These are phyloP conservation scores for Dendrocincla tyrannina DNA, from an alignment of 2,797 vertebrate species.

Conservation along the genomic window DNA sequence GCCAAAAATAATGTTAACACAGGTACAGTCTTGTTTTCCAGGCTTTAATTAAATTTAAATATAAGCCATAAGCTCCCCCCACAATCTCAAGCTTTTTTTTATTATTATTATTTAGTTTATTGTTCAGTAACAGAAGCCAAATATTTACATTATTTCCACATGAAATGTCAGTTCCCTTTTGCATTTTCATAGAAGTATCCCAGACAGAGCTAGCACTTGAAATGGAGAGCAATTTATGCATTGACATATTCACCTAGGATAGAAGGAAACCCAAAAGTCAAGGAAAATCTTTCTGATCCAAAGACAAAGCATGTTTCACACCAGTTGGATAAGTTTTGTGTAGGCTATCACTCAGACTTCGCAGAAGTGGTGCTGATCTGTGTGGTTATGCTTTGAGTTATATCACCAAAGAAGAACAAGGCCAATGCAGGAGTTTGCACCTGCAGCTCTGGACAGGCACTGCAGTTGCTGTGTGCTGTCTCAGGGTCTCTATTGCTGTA, in stretches of 20 bases:
- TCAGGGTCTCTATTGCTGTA: neutral
- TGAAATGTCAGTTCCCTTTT: neutral
- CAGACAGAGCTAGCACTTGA: neutral
- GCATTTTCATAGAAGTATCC: neutral
- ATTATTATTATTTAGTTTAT: neutral
- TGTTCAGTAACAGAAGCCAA: neutral
- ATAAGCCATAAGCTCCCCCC: rapidly evolving
- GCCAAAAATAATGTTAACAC: neutral
- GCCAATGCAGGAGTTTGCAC: neutral
- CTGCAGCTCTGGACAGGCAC: neutral
- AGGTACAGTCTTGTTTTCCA: neutral
- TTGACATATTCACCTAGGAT: neutral
- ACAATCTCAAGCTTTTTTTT: neutral
- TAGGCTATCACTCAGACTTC: neutral
- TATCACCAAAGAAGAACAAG: rapidly evolving
- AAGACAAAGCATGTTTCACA: neutral
- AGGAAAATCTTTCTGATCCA: neutral
- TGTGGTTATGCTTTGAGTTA: neutral
- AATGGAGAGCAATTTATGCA: neutral
- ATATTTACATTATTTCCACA: neutral
- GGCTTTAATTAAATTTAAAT: neutral
- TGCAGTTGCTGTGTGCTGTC: neutral
- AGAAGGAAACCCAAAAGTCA: neutral
- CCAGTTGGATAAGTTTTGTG: neutral
- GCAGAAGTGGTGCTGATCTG: rapidly evolving